Conservation (phyloP, 2,113 vertebrate genomes). For the Tragulus kanchil region DNA sequence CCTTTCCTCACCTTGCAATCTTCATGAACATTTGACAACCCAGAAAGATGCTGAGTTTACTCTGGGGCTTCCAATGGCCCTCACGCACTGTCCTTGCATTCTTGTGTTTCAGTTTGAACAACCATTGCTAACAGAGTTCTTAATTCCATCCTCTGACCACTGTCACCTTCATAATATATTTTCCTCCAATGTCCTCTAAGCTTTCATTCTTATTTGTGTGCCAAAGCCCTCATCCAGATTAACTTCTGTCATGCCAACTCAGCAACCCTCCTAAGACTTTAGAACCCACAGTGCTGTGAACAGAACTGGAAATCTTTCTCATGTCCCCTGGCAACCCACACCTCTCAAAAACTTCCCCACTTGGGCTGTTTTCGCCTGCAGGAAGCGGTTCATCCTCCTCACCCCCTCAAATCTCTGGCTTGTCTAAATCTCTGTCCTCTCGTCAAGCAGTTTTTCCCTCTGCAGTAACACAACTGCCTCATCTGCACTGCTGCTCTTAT, state of each 20-base stretch:
- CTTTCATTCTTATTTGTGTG: not conserved
- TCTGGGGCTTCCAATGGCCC: not conserved
- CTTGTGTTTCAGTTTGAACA: not conserved
- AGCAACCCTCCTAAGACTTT: not conserved
- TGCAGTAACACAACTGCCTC: not conserved
- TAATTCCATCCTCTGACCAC: not conserved
- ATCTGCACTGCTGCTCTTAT: not conserved
- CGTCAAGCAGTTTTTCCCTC: not conserved
- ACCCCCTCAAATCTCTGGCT: not conserved
- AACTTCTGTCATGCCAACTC: not conserved
- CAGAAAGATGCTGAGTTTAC: not conserved
- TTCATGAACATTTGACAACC: not conserved
- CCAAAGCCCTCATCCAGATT: not conserved
- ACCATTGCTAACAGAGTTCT: not conserved
- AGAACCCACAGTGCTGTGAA: not conserved
- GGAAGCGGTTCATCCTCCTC: not conserved
- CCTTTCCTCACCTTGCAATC: not conserved
- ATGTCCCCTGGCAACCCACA: not conserved
- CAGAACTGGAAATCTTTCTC: slow-evolving; percentile 20
- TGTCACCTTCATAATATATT: not conserved
- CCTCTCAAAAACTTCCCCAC: not conserved
- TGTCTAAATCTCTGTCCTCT: not conserved
- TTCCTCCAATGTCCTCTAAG: not conserved
- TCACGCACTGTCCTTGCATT: not conserved
- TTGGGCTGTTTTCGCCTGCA: not conserved